A percentile compares a stretch with the other conserved stretches of the same genome.
These are phyloP conservation scores for Myrmecobius fasciatus DNA, from an alignment of 2,113 vertebrate genomes.

Conservation along the genomic window DNA sequence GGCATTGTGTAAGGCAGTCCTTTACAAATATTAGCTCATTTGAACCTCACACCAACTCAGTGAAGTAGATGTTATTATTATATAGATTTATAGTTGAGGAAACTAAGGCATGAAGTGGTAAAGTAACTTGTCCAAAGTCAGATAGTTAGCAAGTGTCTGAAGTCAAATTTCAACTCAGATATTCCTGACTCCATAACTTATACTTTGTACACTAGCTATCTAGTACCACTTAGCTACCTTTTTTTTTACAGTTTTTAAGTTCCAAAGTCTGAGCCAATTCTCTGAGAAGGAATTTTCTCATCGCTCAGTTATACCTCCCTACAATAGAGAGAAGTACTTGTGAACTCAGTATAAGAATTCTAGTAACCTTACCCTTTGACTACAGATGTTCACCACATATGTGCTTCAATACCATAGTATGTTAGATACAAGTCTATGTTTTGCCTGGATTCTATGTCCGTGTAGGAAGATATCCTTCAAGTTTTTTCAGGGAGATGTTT, in stretches of 20 bases:
- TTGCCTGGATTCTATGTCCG: neutral
- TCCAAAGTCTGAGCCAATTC: neutral
- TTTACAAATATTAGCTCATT: neutral
- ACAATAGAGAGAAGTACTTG: neutral
- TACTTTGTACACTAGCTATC: neutral
- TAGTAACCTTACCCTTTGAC: neutral
- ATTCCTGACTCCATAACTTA: neutral
- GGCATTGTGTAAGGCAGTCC: neutral
- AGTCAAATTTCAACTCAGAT: neutral
- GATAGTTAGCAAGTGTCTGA: neutral
- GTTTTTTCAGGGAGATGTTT: neutral
- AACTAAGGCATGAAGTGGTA: neutral
- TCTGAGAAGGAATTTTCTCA: neutral
- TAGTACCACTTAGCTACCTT: neutral
- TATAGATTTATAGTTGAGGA: neutral
- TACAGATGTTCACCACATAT: neutral
- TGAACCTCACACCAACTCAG: neutral
- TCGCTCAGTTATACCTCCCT: neutral
- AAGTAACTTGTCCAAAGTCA: neutral
- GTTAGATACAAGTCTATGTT: neutral
- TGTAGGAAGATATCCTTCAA: neutral
- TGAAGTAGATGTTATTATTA: neutral
- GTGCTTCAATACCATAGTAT: neutral
- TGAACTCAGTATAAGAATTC: neutral
- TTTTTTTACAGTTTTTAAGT: neutral